Conservation (phyloP, 64 coral and sea anemone species). For the Actinia equina region DNA sequence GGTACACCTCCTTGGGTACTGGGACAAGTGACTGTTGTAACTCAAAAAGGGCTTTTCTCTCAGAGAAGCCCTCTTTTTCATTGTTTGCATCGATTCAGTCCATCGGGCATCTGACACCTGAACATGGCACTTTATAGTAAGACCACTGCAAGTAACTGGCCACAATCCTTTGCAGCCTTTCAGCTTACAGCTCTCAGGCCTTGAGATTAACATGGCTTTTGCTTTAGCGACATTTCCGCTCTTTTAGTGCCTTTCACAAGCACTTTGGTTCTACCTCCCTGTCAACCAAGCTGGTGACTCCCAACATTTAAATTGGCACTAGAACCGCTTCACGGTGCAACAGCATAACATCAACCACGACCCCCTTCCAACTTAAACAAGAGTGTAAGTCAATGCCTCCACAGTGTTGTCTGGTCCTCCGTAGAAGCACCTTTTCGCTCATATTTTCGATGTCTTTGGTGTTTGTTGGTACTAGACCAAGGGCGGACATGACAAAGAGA, state of each 20-base stretch:
- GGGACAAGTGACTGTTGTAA: background rate
- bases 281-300: constrained; percentile 32
- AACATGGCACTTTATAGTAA: background rate
- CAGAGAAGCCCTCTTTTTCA: background rate
- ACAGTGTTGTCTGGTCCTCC: too few species aligned
- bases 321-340: too few species aligned
- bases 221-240: background rate
- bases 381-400: too few species aligned
- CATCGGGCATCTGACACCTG: background rate
- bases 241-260: constrained; percentile 7
- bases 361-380: too few species aligned
- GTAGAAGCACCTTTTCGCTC: too few species aligned
- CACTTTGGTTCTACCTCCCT: constrained; percentile 29
- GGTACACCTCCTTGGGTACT: background rate
- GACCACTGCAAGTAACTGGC: background rate
- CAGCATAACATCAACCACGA: too few species aligned
- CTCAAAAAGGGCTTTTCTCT: background rate
- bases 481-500: too few species aligned
- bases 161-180: constrained; percentile 10
- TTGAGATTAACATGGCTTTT: background rate
- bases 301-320: constrained; percentile 46
- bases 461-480: too few species aligned
- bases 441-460: too few species aligned
- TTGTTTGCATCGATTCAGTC: background rate
- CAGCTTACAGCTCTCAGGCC: background rate